These are phyloP conservation scores for Pachycephala philippinensis DNA, from an alignment of 2,113 vertebrate genomes.

Conservation along the genomic window DNA sequence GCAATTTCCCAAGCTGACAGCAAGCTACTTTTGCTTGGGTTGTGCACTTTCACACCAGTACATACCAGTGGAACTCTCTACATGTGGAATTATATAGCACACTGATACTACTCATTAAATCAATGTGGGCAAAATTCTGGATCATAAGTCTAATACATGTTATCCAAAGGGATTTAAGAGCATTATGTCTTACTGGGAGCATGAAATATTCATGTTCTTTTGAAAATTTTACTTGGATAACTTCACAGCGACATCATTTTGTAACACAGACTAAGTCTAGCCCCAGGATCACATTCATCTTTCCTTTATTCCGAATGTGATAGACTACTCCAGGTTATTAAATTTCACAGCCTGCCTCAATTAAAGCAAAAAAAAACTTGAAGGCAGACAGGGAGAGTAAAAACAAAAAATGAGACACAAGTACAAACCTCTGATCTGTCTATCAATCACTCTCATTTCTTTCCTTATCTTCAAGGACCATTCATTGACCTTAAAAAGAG, in stretches of 20 bases:
- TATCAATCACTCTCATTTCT: constrained; percentile 94
- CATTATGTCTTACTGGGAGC: not conserved
- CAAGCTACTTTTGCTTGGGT: not conserved
- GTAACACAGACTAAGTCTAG: not conserved
- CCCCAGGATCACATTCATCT: not conserved
- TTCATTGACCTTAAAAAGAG: constrained; percentile 84
- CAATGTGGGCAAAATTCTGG: not conserved
- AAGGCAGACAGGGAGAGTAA: not conserved
- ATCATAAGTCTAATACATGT: not conserved
- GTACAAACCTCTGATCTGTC: constrained; percentile 93
- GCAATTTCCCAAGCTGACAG: not conserved
- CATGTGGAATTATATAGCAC: not conserved
- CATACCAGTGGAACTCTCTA: not conserved
- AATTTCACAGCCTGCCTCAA: not conserved
- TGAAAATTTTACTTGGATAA: not conserved
- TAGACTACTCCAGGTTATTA: not conserved
- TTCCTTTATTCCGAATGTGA: not conserved
- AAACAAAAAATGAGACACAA: not conserved
- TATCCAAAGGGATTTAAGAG: not conserved
- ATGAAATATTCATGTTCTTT: not conserved
- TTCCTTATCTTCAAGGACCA: constrained; percentile 95
- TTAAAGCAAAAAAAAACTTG: not conserved
- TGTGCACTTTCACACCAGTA: not conserved
- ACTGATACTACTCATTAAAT: not conserved
- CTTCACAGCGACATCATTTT: fast-evolving